Conservation (phyloP, 2,113 vertebrate species). For the Cervus canadensis region DNA sequence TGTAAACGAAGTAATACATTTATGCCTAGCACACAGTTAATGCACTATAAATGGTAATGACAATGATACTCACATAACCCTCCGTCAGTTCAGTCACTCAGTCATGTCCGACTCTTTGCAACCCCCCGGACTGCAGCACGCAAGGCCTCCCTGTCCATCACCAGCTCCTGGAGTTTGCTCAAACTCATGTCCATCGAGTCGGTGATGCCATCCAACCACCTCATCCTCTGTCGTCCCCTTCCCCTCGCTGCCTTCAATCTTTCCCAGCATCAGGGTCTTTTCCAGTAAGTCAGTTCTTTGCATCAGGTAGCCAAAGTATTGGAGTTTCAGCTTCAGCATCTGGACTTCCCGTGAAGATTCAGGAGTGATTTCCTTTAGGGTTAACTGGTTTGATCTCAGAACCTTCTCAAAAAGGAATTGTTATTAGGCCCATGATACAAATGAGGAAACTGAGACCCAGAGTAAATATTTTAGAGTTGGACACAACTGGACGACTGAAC, state of each 20-base stretch:
- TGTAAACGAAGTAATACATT: background rate
- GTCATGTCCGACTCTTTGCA: background rate
- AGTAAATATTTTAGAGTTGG: background rate
- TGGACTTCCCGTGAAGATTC: background rate
- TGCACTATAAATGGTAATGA: background rate
- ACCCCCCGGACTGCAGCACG: background rate
- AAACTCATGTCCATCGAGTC: background rate
- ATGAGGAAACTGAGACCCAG: slow-evolving; percentile 20
- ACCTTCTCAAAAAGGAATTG: background rate
- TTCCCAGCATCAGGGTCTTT: background rate
- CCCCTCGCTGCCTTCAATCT: background rate
- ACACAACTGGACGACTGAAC: background rate
- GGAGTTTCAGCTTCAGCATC: background rate
- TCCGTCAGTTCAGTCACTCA: background rate
- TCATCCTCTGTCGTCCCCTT: background rate
- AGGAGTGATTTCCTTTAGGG: background rate
- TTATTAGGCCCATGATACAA: background rate
- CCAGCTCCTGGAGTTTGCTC: background rate
- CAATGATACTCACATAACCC: background rate
- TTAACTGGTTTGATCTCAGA: background rate
- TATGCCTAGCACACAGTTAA: background rate
- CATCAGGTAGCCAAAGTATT: background rate
- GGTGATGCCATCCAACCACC: background rate
- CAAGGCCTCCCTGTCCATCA: background rate
- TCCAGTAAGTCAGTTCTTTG: background rate